Evolutionary conservation across 1,140 invertebrate genomes (phyloP).

Genomic region (Achatina immaculata): DNA sequence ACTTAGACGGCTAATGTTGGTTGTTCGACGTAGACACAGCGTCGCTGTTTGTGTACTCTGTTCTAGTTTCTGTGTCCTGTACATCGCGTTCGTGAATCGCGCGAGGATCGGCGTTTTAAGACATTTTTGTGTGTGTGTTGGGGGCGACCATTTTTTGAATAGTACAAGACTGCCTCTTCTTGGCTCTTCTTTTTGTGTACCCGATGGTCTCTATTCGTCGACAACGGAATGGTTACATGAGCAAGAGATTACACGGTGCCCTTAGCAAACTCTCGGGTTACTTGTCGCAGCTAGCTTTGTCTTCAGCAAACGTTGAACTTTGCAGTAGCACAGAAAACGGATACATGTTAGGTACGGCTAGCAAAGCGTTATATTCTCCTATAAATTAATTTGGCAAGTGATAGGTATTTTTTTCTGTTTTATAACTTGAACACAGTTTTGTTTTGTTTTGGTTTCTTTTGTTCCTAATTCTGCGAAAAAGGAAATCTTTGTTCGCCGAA

Average conservation of each 20-base stretch:
- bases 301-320: background rate
- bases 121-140: background rate
- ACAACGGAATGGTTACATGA: conserved; percentile 5
- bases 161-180: background rate
- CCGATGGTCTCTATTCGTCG: too few relatives aligned
- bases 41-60: conserved; percentile 3
- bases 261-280: background rate
- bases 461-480: too few relatives aligned
- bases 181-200: background rate
- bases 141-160: conserved; percentile 17
- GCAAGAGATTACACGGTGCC: background rate
- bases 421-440: too few relatives aligned
- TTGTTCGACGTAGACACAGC: background rate
- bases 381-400: too few relatives aligned
- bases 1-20: conserved; percentile 12
- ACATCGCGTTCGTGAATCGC: conserved; percentile 16
- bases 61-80: conserved; percentile 25
- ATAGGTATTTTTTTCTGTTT: too few relatives aligned
- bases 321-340: background rate
- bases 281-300: background rate
- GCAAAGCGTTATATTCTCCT: too few relatives aligned
- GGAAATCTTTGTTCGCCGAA: too few relatives aligned
- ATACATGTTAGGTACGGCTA: too few relatives aligned
- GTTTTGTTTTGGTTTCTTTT: too few relatives aligned
- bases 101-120: background rate